Evolutionary conservation across 2,797 vertebrate species (phyloP).

Genomic region (Amblyopsis hoosieri): DNA sequence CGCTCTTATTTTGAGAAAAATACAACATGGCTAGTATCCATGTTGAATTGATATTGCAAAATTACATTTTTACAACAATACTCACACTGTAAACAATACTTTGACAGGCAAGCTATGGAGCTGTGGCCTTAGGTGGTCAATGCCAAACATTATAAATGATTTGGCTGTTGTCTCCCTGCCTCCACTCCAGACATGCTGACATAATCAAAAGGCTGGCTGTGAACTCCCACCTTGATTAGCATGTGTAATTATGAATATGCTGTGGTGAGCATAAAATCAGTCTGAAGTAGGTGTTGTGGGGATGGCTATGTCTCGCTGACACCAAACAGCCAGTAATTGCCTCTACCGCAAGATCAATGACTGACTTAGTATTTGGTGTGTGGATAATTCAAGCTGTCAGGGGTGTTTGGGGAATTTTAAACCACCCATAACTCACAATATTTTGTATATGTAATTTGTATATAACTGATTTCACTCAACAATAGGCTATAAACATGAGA

Average conservation of each 20-base stretch:
- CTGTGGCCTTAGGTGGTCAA: slow-evolving; percentile 21
- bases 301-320: slow-evolving; percentile 55
- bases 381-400: slow-evolving; percentile 49
- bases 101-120: slow-evolving; percentile 27
- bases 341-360: slow-evolving; percentile 64
- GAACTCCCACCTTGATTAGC: slow-evolving; percentile 79
- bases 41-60: background rate
- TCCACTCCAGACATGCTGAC: slow-evolving; percentile 70
- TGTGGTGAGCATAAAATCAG: slow-evolving; percentile 64
- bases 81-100: slow-evolving; percentile 29
- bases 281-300: slow-evolving; percentile 47
- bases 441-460: slow-evolving; percentile 1
- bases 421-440: slow-evolving; percentile 8
- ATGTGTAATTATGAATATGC: slow-evolving; percentile 78
- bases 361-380: slow-evolving; percentile 50
- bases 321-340: slow-evolving; percentile 63
- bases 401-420: slow-evolving; percentile 34
- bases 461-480: background rate
- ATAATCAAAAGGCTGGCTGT: slow-evolving; percentile 65
- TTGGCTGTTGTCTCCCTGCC: slow-evolving; percentile 60
- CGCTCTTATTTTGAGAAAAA: too few species aligned
- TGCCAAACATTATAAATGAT: slow-evolving; percentile 63
- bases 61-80: background rate
- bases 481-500: background rate
- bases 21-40: background rate